phyloP scores from a whole-genome alignment of 2,797 vertebrate species.

The Malacoraja senta region DNA sequence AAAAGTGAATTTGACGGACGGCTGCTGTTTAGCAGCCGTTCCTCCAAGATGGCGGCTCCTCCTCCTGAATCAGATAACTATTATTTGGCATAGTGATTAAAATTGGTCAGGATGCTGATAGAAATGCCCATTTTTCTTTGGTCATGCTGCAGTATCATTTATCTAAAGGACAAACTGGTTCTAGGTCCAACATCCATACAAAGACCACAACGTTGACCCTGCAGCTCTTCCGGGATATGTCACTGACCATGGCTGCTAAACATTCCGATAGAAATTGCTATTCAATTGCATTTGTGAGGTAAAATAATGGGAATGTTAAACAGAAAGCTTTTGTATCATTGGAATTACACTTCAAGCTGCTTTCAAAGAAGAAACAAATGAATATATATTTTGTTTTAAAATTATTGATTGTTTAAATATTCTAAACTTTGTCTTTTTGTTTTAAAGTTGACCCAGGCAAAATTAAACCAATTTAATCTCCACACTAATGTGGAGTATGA shows the following conservation, averaged over 20 bases:
- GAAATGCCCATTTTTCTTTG: background rate
- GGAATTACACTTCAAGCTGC: background rate
- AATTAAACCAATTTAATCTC: constrained; percentile 69
- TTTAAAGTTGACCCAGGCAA: constrained; percentile 65
- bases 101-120: background rate
- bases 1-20: too few relatives aligned
- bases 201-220: background rate
- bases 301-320: background rate
- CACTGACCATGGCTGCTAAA: background rate
- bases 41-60: too few relatives aligned
- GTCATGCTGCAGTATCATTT: too few relatives aligned
- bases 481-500: constrained; percentile 72
- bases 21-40: too few relatives aligned
- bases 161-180: background rate
- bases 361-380: background rate
- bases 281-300: background rate
- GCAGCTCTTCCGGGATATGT: background rate
- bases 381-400: background rate
- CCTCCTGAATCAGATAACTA: background rate
- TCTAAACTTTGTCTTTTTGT: background rate
- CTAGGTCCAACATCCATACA: background rate
- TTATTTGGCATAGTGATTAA: background rate
- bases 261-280: background rate
- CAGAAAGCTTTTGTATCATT: background rate
- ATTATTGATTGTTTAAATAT: background rate